These are phyloP conservation scores for Drosophila kuntzei DNA, from an alignment of 2,888 invertebrate genomes.

Conservation along the genomic window DNA sequence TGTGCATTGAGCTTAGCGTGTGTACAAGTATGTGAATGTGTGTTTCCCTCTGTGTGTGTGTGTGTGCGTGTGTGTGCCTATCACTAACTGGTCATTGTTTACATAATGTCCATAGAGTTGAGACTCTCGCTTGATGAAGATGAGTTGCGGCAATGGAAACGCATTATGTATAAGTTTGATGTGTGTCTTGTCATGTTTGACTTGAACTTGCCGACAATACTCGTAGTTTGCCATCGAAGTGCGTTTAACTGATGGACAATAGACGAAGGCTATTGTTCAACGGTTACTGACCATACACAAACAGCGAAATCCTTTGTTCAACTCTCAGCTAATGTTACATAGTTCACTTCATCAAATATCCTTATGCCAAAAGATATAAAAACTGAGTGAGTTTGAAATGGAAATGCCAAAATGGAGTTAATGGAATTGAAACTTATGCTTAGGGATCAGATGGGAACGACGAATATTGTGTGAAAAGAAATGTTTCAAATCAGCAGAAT, in stretches of 20 bases:
- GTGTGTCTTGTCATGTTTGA: conserved; percentile 71
- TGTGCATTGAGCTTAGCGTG: conserved; percentile 52
- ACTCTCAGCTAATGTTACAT: conserved; percentile 3
- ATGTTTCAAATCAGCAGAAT: too few species aligned
- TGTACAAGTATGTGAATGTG: conserved; percentile 28
- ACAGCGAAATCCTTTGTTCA: conserved; percentile 24
- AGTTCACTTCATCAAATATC: conserved; percentile 5
- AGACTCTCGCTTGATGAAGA: conserved; percentile 51
- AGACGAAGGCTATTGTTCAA: conserved; percentile 11
- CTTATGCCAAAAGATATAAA: not conserved
- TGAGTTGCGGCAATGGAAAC: conserved; percentile 30
- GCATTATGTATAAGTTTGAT: conserved; percentile 68
- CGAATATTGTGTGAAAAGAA: too few species aligned
- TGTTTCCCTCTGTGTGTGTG: conserved; percentile 38
- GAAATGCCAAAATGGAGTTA: not conserved
- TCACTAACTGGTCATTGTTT: conserved; percentile 66
- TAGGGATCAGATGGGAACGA: too few species aligned
- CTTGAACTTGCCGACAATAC: conserved; percentile 64
- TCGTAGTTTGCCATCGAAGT: conserved; percentile 28
- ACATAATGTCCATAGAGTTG: conserved; percentile 42
- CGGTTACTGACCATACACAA: conserved; percentile 28
- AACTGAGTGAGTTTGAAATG: not conserved
- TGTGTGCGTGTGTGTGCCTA: conserved; percentile 39
- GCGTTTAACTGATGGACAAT: conserved; percentile 2
- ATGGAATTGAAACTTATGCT: too few species aligned